Percentiles rank a stretch among this genome's conserved stretches.
Conservation (phyloP, 1,140 invertebrate species). For the Diorhabda elongata region DNA sequence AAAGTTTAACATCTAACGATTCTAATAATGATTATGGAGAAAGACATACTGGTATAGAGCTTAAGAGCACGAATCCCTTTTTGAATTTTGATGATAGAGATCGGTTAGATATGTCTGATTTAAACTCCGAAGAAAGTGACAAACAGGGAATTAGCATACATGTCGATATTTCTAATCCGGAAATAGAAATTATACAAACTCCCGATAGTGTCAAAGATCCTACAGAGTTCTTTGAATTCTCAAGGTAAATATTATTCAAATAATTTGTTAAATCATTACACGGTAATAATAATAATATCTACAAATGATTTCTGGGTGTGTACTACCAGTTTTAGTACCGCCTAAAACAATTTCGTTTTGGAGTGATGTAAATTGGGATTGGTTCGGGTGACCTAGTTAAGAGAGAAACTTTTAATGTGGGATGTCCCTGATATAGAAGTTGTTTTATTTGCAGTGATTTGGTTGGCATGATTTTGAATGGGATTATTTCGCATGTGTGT, state of each 20-base stretch:
- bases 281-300: no score
- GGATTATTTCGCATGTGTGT: no score
- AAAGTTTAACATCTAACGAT: slow-evolving; percentile 43
- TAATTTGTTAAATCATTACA: not conserved
- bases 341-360: no score
- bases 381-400: no score
- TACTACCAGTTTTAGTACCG: no score
- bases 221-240: slow-evolving; percentile 48
- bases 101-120: slow-evolving; percentile 27
- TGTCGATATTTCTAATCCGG: slow-evolving; percentile 58
- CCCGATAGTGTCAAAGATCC: slow-evolving; percentile 52
- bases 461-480: no score
- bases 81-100: slow-evolving; percentile 40
- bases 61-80: slow-evolving; percentile 45
- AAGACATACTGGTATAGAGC: slow-evolving; percentile 34
- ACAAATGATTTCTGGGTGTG: no score
- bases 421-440: no score
- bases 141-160: slow-evolving; percentile 55
- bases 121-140: slow-evolving; percentile 39
- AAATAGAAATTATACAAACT: slow-evolving; percentile 59
- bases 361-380: no score
- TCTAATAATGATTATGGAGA: slow-evolving; percentile 29
- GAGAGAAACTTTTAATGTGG: no score
- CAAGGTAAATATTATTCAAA: slow-evolving; percentile 43
- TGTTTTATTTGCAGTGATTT: no score